Evolutionary conservation across 2,888 invertebrate genomes (phyloP).

Genomic region (Coremacera marginata): DNA sequence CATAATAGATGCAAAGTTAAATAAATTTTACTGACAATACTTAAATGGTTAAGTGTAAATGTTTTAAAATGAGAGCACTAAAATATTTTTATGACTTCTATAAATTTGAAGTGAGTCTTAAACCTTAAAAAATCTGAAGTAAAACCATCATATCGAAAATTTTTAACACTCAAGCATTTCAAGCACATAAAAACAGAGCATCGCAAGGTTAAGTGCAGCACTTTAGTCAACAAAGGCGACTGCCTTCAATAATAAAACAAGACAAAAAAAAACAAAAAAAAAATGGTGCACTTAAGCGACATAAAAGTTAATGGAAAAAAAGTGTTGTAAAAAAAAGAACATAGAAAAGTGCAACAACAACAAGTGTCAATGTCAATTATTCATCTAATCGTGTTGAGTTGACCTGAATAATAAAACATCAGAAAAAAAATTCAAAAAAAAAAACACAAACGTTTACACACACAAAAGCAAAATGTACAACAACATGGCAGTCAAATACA

Average conservation of each 20-base stretch:
- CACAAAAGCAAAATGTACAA: neutral
- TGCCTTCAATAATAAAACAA: neutral
- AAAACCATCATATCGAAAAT: no score
- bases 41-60: no score
- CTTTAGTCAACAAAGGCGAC: neutral
- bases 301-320: neutral
- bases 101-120: no score
- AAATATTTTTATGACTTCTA: no score
- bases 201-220: neutral
- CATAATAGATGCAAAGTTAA: neutral
- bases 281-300: neutral
- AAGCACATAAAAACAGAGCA: no score
- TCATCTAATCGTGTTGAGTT: slow-evolving; percentile 7
- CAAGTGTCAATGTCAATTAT: slow-evolving; percentile 32
- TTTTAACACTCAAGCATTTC: no score
- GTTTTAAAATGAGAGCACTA: no score
- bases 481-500: neutral
- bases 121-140: no score
- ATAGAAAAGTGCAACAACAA: neutral
- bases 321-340: neutral
- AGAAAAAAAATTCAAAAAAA: neutral
- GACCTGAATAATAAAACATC: neutral
- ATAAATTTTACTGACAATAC: no score
- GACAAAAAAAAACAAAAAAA: neutral
- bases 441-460: neutral